These are phyloP conservation scores for Panonychus citri DNA, from an alignment of 1,140 invertebrate species.

Conservation along the genomic window DNA sequence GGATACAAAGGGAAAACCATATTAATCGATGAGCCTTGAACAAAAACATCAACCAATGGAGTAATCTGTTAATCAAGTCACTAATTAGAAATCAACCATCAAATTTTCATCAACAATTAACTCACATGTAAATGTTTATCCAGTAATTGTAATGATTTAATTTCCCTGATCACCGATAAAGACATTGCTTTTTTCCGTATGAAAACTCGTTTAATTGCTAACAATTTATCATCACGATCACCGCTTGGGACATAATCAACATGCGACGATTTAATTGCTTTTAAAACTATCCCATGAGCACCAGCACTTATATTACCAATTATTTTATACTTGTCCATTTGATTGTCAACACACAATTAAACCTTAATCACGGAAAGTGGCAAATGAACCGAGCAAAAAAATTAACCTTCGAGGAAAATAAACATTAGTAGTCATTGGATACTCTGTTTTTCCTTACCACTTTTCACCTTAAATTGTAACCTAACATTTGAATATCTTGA, in stretches of 20 bases:
- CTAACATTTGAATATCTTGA: no score
- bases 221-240: constrained; percentile 22
- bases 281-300: constrained; percentile 78
- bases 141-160: constrained; percentile 71
- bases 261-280: constrained; percentile 24
- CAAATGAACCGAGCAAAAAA: no score
- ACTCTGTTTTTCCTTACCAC: no score
- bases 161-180: constrained; percentile 36
- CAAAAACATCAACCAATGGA: constrained; percentile 66
- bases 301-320: constrained; percentile 77
- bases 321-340: neutral
- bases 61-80: constrained; percentile 57
- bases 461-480: no score
- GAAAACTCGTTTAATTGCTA: constrained; percentile 9
- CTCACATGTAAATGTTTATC: constrained; percentile 59
- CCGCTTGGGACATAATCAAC: constrained; percentile 26
- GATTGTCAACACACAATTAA: no score
- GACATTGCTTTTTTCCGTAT: constrained; percentile 5
- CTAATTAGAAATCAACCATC: no score
- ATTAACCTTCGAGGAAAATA: no score
- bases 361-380: no score
- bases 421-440: no score
- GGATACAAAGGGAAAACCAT: constrained; percentile 40
- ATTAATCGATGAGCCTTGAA: constrained; percentile 59
- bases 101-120: constrained; percentile 10